phyloP scores from a whole-genome alignment of 2,113 vertebrate genomes.

The Centropus bengalensis region DNA sequence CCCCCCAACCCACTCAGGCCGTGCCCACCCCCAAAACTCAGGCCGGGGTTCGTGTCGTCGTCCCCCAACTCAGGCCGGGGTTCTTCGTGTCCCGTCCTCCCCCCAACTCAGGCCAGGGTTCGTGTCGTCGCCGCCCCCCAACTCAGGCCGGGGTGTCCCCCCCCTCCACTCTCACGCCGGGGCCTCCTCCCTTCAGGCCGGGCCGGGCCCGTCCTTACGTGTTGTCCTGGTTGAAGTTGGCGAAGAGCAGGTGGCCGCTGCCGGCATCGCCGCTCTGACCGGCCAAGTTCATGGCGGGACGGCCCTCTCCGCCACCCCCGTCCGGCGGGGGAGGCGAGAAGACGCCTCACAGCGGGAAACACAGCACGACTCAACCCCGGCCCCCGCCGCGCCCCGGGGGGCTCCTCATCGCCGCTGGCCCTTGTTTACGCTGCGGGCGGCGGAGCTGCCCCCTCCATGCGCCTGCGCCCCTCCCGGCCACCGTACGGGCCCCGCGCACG shows the following conservation, averaged over 20 bases:
- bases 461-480: constrained; percentile 49
- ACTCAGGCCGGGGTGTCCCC: not conserved
- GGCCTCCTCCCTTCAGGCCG: not conserved
- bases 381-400: constrained; percentile 14
- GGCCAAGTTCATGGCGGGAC: constrained; percentile 90
- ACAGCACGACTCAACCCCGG: not conserved
- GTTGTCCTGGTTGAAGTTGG: constrained; percentile 99
- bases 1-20: too few species aligned
- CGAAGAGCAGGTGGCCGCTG: constrained; percentile 95
- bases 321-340: not conserved
- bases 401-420: constrained; percentile 68
- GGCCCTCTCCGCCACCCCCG: not conserved
- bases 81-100: too few species aligned
- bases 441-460: not conserved
- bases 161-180: not conserved
- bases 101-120: not conserved
- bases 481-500: not conserved
- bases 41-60: too few species aligned
- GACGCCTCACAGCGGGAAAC: not conserved
- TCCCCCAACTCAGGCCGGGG: too few species aligned
- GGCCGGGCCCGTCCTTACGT: constrained; percentile 85
- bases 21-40: too few species aligned
- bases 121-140: too few species aligned
- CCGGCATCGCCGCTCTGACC: constrained; percentile 94
- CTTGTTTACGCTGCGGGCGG: constrained; percentile 79